A percentile compares a stretch with the other conserved stretches of the same genome.
Conservation (phyloP, 2,113 vertebrate genomes). For the Rhagologus leucostigma region DNA sequence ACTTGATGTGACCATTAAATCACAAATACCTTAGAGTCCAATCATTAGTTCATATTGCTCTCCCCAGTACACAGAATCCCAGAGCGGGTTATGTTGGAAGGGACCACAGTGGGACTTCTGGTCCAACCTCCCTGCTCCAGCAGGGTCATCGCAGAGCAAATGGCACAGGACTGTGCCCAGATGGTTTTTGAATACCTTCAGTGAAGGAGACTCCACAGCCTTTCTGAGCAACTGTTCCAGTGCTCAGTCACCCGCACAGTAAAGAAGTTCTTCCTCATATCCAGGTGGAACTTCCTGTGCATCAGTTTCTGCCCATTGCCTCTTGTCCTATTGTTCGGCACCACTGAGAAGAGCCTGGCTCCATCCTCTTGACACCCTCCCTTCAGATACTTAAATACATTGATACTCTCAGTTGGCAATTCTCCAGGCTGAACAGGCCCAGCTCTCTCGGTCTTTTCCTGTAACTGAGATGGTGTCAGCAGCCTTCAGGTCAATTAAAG, state of each 20-base stretch:
- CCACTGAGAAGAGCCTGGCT: not conserved
- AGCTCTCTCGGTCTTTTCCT: not conserved
- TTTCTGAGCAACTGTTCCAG: not conserved
- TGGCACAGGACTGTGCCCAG: not conserved
- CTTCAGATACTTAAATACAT: not conserved
- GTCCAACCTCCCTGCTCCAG: not conserved
- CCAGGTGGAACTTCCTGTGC: not conserved
- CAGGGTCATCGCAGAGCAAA: not conserved
- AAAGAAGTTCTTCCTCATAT: not conserved
- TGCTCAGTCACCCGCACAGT: not conserved
- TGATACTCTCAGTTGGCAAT: not conserved
- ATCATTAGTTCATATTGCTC: not conserved
- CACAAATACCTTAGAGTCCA: not conserved
- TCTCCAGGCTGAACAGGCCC: not conserved
- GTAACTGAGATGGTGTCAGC: not conserved
- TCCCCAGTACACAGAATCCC: not conserved
- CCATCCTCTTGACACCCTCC: not conserved
- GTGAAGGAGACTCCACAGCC: not conserved
- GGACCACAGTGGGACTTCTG: not conserved
- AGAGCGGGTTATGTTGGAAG: not conserved
- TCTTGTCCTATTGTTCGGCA: not conserved
- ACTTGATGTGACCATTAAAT: not conserved
- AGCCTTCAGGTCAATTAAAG: not conserved
- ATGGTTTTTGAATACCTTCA: not conserved
- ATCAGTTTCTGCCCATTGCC: not conserved